A percentile compares a stretch with the other conserved stretches of the same genome.
phyloP scores from a whole-genome alignment of 1,140 invertebrate genomes.

The Diabrotica undecimpunctata region DNA sequence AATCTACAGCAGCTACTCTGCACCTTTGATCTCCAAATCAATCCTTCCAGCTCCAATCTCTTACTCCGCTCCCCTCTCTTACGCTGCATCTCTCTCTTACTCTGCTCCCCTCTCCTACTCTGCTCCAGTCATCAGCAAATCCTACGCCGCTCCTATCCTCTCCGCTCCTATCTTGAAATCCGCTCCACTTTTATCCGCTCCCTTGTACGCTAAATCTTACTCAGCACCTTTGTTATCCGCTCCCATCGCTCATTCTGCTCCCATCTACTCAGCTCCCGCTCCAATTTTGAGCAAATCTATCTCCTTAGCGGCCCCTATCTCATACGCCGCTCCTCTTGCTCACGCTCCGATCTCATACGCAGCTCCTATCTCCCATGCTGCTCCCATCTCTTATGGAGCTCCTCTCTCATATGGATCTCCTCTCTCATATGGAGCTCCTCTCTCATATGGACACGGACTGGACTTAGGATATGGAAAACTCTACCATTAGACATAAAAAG shows the following conservation, averaged over 20 bases:
- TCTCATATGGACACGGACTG: constrained; percentile 19
- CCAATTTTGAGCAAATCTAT: constrained; percentile 16
- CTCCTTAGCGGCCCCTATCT: constrained; percentile 8
- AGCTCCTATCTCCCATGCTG: constrained; percentile 22
- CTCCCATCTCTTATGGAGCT: constrained; percentile 9
- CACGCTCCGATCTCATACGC: constrained; percentile 8
- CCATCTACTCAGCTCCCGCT: constrained; percentile 18
- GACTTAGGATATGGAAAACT: constrained; percentile 18
- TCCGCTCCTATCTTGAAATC: constrained; percentile 25
- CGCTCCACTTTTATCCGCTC: no score
- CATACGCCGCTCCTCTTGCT: constrained; percentile 8
- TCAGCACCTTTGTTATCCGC: constrained; percentile 24
- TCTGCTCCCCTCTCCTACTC: constrained; percentile 21
- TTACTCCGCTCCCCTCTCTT: neutral
- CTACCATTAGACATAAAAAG: constrained; percentile 9
- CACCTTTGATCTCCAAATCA: neutral
- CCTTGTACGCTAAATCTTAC: neutral
- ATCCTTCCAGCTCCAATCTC: constrained; percentile 1
- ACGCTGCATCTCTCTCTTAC: constrained; percentile 22
- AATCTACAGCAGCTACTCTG: constrained; percentile 19
- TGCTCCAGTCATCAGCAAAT: constrained; percentile 22
- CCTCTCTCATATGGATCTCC: constrained; percentile 17
- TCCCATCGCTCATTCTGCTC: constrained; percentile 19
- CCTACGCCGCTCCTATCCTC: constrained; percentile 21
- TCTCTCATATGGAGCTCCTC: constrained; percentile 24